Evolutionary conservation across 2,113 vertebrate species (phyloP).

Genomic region (Antigone vipio): DNA sequence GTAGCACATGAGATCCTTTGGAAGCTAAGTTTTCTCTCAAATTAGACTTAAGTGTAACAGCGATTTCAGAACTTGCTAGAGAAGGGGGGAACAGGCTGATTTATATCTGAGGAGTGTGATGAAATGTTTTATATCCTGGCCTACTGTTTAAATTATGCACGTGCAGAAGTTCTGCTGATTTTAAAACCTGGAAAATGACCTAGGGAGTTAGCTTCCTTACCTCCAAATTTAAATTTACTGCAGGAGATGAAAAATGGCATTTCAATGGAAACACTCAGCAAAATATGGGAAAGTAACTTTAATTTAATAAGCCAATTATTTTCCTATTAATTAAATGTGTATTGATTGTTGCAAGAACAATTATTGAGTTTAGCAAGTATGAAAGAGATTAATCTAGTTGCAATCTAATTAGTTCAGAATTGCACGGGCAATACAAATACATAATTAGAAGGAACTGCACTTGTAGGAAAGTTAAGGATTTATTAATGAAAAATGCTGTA

Average conservation of each 20-base stretch:
- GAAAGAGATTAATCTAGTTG: conserved; percentile 71
- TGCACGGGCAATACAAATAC: conserved; percentile 60
- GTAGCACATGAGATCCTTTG: background rate
- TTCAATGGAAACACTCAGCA: conserved; percentile 35
- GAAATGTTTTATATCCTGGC: background rate
- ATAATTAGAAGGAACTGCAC: conserved; percentile 48
- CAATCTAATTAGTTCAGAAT: conserved; percentile 72
- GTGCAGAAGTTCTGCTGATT: background rate
- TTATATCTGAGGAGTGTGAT: background rate
- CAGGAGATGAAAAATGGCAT: conserved; percentile 15
- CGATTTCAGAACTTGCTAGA: background rate
- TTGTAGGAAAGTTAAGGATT: conserved; percentile 48
- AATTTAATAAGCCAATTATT: conserved; percentile 70
- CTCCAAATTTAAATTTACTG: conserved; percentile 13
- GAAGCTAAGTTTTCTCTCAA: background rate
- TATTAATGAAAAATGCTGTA: conserved; percentile 24
- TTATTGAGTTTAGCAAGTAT: conserved; percentile 66
- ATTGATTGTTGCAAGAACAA: conserved; percentile 69
- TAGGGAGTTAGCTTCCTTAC: background rate
- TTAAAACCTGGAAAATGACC: background rate
- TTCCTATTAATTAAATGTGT: conserved; percentile 72
- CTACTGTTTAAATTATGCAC: background rate
- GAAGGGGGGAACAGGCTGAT: rapidly evolving
- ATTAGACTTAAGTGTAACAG: background rate
- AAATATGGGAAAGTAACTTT: conserved; percentile 55